Conservation (phyloP, 2,888 invertebrate species). For the Mesoligia furuncula region DNA sequence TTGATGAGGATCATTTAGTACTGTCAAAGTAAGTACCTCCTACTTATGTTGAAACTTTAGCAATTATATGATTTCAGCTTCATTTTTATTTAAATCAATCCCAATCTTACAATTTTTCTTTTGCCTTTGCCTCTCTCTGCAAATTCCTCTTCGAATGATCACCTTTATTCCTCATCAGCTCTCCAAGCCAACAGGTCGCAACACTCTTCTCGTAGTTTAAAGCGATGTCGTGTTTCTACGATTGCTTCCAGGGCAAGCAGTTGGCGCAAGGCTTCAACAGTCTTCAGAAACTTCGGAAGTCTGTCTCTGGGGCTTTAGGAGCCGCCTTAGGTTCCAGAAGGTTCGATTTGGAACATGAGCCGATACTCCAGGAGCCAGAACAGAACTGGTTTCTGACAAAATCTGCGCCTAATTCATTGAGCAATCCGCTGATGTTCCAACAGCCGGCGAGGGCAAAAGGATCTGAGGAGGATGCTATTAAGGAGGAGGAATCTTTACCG, state of each 20-base stretch:
- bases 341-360: slow-evolving; percentile 88
- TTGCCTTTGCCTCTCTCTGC: slow-evolving; percentile 8
- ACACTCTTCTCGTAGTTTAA: slow-evolving; percentile 85
- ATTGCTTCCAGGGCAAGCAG: slow-evolving; percentile 89
- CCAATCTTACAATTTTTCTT: neutral
- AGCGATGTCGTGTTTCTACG: slow-evolving; percentile 89
- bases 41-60: too few relatives aligned
- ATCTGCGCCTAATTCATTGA: slow-evolving; percentile 94
- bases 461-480: slow-evolving; percentile 81
- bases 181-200: slow-evolving; percentile 52
- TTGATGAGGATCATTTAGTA: neutral
- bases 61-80: too few relatives aligned
- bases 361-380: slow-evolving; percentile 87
- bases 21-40: neutral
- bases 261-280: slow-evolving; percentile 91
- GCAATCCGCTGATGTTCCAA: slow-evolving; percentile 89
- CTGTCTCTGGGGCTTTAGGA: slow-evolving; percentile 92
- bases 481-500: slow-evolving; percentile 81
- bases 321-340: slow-evolving; percentile 88
- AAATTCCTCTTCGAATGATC: slow-evolving; percentile 42
- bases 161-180: slow-evolving; percentile 88
- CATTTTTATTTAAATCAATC: too few relatives aligned
- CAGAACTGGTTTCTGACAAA: slow-evolving; percentile 95
- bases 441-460: slow-evolving; percentile 78
- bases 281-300: slow-evolving; percentile 93